phyloP scores from a whole-genome alignment of 2,113 vertebrate genomes.

The Nanorana parkeri region DNA sequence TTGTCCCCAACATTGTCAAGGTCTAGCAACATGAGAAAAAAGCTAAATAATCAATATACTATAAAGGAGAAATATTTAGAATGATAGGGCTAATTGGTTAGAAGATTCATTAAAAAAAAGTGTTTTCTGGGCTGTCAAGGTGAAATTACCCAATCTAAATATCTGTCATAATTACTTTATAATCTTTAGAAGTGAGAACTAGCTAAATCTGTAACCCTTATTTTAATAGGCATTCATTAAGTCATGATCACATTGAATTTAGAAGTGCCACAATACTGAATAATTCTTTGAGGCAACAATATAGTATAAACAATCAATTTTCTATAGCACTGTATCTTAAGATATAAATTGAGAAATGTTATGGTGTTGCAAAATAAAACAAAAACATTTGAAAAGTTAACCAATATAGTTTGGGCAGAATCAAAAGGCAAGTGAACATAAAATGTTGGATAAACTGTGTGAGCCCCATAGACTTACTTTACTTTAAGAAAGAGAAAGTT shows the following conservation, averaged over 20 bases:
- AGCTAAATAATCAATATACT: conserved; percentile 62
- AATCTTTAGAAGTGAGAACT: background rate
- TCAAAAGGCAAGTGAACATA: too few relatives aligned
- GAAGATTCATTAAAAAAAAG: background rate
- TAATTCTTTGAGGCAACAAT: too few relatives aligned
- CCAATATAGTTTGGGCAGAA: too few relatives aligned
- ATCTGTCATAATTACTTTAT: conserved; percentile 8
- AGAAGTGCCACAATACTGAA: too few relatives aligned
- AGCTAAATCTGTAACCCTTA: background rate
- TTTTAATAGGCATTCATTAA: conserved; percentile 8
- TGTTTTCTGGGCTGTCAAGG: conserved; percentile 29
- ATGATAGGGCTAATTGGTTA: background rate
- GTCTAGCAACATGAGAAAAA: conserved; percentile 54
- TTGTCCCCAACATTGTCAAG: conserved; percentile 64
- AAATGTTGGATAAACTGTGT: too few relatives aligned
- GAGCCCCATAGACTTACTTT: too few relatives aligned
- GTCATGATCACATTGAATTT: background rate
- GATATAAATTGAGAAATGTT: too few relatives aligned
- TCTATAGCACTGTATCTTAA: too few relatives aligned
- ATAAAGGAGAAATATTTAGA: conserved; percentile 22
- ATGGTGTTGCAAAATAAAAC: too few relatives aligned
- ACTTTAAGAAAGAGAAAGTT: too few relatives aligned
- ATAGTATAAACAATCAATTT: too few relatives aligned
- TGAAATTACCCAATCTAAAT: conserved; percentile 14
- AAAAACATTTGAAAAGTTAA: too few relatives aligned